Conservation (phyloP, 1,140 invertebrate genomes). For the Cataglyphis hispanica region DNA sequence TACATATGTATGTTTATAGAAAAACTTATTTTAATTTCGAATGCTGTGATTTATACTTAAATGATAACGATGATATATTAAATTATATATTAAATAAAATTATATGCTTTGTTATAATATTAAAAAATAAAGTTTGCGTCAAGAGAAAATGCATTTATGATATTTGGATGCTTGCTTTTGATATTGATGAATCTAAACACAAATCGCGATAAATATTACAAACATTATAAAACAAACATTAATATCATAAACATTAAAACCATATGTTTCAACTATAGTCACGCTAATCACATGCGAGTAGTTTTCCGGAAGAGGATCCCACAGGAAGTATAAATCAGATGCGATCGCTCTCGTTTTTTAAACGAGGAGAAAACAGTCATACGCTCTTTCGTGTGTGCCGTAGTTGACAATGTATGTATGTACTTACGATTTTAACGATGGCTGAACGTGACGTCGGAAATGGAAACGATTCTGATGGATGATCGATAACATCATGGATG, state of each 20-base stretch:
- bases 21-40: not conserved
- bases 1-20: not conserved
- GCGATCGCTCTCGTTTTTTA: conserved; percentile 17
- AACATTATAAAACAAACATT: no score
- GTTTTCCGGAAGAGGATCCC: conserved; percentile 8
- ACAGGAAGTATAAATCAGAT: conserved; percentile 10
- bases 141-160: no score
- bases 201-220: not conserved
- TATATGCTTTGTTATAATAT: not conserved
- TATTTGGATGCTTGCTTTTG: not conserved
- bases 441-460: conserved; percentile 52
- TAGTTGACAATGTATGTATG: conserved; percentile 70
- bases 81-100: not conserved
- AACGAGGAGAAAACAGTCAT: conserved; percentile 35
- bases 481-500: conserved; percentile 51
- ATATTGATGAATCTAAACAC: not conserved
- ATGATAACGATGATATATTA: no score
- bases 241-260: not conserved
- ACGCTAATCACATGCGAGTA: conserved; percentile 22
- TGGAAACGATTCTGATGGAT: conserved; percentile 46
- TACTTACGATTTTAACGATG: conserved; percentile 69
- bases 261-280: not conserved
- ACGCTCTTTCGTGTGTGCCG: conserved; percentile 55
- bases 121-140: not conserved
- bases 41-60: conserved; percentile 1